Conservation (phyloP, 1,140 invertebrate genomes). For the Triops longicaudatus region DNA sequence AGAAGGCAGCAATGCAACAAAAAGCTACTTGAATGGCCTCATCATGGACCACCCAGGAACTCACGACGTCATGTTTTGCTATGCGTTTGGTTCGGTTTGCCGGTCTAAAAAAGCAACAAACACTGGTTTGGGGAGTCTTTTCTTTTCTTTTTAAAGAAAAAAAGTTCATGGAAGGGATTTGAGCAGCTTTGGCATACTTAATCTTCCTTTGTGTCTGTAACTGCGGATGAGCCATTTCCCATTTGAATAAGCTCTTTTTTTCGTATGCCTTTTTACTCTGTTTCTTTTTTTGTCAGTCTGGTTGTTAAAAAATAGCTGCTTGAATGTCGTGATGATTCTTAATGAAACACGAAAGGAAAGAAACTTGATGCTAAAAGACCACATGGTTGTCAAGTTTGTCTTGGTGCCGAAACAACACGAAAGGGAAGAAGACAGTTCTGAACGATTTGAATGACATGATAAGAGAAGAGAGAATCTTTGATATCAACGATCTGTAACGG, state of each 20-base stretch:
- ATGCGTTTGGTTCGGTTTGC: background rate
- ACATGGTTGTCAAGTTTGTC: background rate
- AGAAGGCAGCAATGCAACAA: background rate
- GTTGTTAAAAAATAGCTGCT: background rate
- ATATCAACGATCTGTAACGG: no score
- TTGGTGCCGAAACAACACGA: background rate
- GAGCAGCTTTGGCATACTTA: background rate
- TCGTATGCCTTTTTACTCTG: background rate
- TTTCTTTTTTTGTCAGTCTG: background rate
- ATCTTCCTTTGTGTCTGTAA: background rate
- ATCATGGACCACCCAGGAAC: slow-evolving; percentile 1
- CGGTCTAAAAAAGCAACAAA: slow-evolving; percentile 7
- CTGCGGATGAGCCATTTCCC: background rate
- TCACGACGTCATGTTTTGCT: slow-evolving; percentile 3
- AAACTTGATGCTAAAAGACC: background rate
- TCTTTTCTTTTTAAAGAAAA: background rate
- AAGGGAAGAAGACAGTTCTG: background rate
- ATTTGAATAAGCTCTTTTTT: background rate
- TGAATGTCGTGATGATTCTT: background rate
- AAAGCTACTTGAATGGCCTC: slow-evolving; percentile 7
- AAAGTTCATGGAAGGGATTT: no score
- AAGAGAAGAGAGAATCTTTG: background rate
- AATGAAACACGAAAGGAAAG: slow-evolving; percentile 10
- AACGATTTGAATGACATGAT: background rate
- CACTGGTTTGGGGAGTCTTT: background rate